Conservation (phyloP, 1,140 invertebrate species). For the Sesamia nonagrioides region DNA sequence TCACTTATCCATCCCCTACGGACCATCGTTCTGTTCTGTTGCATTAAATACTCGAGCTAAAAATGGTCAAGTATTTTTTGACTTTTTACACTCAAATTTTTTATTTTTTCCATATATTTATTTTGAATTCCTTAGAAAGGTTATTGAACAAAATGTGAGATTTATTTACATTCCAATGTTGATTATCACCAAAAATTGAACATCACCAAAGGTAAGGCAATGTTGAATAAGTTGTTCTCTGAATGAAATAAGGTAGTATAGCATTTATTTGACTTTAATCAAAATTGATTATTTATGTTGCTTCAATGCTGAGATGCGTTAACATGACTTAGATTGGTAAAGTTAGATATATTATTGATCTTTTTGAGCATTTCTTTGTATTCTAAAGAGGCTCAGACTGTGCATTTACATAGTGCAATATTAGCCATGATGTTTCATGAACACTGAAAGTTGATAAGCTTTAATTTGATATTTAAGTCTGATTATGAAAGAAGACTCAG, state of each 20-base stretch:
- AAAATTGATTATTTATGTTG: slow-evolving; percentile 59
- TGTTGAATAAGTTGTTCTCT: slow-evolving; percentile 74
- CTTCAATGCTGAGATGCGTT: slow-evolving; percentile 56
- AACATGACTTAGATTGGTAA: slow-evolving; percentile 54
- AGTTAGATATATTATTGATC: slow-evolving; percentile 47
- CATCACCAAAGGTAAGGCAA: slow-evolving; percentile 82
- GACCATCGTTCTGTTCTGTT: slow-evolving; percentile 81
- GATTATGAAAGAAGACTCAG: slow-evolving; percentile 53
- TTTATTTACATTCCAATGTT: slow-evolving; percentile 80
- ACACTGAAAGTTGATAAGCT: slow-evolving; percentile 61
- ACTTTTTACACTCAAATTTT: slow-evolving; percentile 88
- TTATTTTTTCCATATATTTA: slow-evolving; percentile 69
- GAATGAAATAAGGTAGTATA: slow-evolving; percentile 85
- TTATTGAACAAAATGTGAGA: slow-evolving; percentile 74
- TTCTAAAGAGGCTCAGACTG: slow-evolving; percentile 54
- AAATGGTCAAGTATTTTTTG: slow-evolving; percentile 88
- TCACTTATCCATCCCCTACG: slow-evolving; percentile 54
- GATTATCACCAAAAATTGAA: slow-evolving; percentile 71
- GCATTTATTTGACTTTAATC: slow-evolving; percentile 87
- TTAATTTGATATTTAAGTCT: slow-evolving; percentile 72
- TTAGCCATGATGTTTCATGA: slow-evolving; percentile 47
- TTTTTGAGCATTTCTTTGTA: slow-evolving; percentile 42
- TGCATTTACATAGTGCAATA: slow-evolving; percentile 58
- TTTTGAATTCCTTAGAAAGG: slow-evolving; percentile 76
- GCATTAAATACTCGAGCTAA: slow-evolving; percentile 85